Evolutionary conservation across 2,113 vertebrate species (phyloP), one percentile per base, ranked within the genome.

Genomic region (Bufo gargarizans): DNA sequence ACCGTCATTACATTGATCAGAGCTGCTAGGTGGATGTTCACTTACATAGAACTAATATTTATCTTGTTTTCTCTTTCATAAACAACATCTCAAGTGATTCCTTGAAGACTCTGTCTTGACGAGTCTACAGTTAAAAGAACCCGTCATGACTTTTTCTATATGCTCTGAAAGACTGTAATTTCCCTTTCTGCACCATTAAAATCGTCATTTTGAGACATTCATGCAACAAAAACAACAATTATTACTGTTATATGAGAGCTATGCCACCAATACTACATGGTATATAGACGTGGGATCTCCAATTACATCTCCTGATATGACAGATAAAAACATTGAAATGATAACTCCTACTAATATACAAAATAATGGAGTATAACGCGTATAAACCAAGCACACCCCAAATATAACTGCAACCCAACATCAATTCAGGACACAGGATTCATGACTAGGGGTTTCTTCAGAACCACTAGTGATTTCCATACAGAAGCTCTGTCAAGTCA

Each of bases 161-260:
- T 20, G 81, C 59, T 82, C 19, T n/a, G 45, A 67, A 82, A 67
- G 9, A 14, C 33, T 82, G 45, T 67, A 45, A 67, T 82, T 82
- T 20, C 45, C 10, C 2, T 67, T 67, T 65, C 14, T 3, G 4
- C 2, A 12, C 81, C 22, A 49, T 50, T 63, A 12, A 50, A 76
- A 50, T 50, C 50, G 71, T 47, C 71, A 74, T 71, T 71, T 13
- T 22, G 3, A n/a, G 11, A 71, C 22, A 43, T 17, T 74, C 14
- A 17, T 19, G 43, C 1, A 47, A 47, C 71, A 74, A 13, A 74
- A 74, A 74, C 43, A 74, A 74, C 45, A 19, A 74, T 74, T 19
- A 49, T 4, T 0, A 69, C 17, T 14, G 49, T 6, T 76, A 11
- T 50, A 47, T 49, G 45, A 20, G 9, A 47, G 20, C 10, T 50